Evolutionary conservation across 2,888 invertebrate species (phyloP).

Genomic region (Ditula angustiorana): DNA sequence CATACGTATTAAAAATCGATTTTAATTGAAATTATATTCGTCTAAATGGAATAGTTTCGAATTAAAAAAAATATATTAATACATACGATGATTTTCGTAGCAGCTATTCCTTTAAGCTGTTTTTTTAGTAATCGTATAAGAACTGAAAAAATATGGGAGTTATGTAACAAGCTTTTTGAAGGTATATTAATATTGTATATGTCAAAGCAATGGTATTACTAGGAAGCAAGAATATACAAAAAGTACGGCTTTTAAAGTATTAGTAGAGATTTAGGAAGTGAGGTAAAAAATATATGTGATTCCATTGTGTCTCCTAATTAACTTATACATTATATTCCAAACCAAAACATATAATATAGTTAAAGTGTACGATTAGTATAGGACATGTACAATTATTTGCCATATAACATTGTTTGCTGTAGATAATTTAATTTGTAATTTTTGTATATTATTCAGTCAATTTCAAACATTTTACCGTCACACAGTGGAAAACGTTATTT

Average conservation of each 20-base stretch:
- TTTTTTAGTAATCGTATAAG: constrained; percentile 33
- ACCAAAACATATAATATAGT: constrained; percentile 44
- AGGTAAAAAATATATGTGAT: constrained; percentile 58
- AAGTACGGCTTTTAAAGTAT: constrained; percentile 34
- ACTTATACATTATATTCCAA: constrained; percentile 50
- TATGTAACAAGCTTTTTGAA: constrained; percentile 26
- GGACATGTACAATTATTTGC: constrained; percentile 19
- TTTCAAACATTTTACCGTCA: neutral
- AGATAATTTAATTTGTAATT: constrained; percentile 3
- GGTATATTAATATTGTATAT: constrained; percentile 7
- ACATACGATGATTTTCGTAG: neutral
- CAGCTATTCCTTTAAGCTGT: constrained; percentile 33
- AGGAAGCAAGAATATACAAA: constrained; percentile 31
- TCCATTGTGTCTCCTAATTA: constrained; percentile 64
- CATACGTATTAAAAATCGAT: neutral
- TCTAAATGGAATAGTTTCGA: constrained; percentile 6
- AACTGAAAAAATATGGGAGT: constrained; percentile 15
- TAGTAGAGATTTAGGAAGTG: constrained; percentile 32
- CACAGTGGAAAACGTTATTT: neutral
- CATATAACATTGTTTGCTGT: constrained; percentile 12
- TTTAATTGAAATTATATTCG: constrained; percentile 4
- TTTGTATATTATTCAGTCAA: constrained; percentile 16
- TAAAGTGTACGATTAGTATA: constrained; percentile 36
- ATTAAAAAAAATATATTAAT: too few relatives aligned
- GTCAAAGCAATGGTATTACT: constrained; percentile 40